A percentile compares a stretch with the other conserved stretches of the same genome.
Evolutionary conservation across 1,140 invertebrate genomes (phyloP).

Genomic region (Wiebesia pumilae): DNA sequence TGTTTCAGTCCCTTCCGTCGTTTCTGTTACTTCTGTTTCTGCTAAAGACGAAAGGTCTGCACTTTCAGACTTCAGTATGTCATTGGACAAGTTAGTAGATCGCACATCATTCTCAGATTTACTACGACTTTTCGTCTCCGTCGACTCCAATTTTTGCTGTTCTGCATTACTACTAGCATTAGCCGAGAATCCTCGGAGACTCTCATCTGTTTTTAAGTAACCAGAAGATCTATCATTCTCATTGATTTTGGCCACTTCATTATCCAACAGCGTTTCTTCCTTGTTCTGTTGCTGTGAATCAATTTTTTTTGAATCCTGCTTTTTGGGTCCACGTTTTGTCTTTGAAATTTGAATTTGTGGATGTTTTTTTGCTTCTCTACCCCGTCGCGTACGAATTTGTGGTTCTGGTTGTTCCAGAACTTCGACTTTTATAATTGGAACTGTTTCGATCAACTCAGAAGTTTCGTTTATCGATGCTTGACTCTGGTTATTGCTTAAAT

Average conservation of each 20-base stretch:
- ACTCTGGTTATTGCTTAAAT: not conserved
- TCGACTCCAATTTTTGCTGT: conserved; percentile 31
- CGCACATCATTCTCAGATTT: conserved; percentile 70
- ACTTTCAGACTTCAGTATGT: conserved; percentile 24
- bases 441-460: not conserved
- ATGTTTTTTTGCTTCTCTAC: conserved; percentile 66
- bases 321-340: conserved; percentile 62
- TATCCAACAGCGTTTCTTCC: conserved; percentile 71
- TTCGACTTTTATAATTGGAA: conserved; percentile 28
- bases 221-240: conserved; percentile 63
- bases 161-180: conserved; percentile 37
- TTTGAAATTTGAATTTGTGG: conserved; percentile 58
- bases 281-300: conserved; percentile 69
- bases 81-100: conserved; percentile 23
- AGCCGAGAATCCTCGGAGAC: conserved; percentile 61
- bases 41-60: not conserved
- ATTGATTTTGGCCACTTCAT: conserved; percentile 72
- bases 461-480: conserved; percentile 29
- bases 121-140: conserved; percentile 60
- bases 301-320: conserved; percentile 63
- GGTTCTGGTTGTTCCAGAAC: conserved; percentile 46
- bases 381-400: conserved; percentile 63
- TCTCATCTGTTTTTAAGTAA: conserved; percentile 56
- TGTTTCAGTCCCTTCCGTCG: not conserved
- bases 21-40: not conserved